Evolutionary conservation across 53 echinoderm and acorn worm species (phyloP).

Genomic region (Henricia sp.): DNA sequence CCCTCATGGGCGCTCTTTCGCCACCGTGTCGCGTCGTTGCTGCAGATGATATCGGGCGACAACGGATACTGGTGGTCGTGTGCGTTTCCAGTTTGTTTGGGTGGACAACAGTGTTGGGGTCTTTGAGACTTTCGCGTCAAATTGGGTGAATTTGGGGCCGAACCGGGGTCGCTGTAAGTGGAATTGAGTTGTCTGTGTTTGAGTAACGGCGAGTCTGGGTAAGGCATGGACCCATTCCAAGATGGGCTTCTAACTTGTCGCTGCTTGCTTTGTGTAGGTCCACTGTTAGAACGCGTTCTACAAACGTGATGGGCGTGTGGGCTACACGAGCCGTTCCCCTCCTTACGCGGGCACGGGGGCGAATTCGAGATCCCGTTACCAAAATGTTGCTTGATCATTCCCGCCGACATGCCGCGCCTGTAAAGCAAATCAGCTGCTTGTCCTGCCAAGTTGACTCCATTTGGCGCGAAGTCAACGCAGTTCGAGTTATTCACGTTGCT

Average conservation of each 20-base stretch:
- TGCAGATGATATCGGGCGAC: constrained; percentile 29
- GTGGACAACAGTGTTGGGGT: background rate
- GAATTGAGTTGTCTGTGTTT: constrained; percentile 45
- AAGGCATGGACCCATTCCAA: constrained; percentile 5
- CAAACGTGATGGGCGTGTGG: constrained; percentile 40
- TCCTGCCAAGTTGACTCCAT: constrained; percentile 4
- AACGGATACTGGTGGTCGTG: constrained; percentile 44
- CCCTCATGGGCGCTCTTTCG: constrained; percentile 33
- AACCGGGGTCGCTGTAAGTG: constrained; percentile 48
- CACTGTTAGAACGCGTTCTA: constrained; percentile 26
- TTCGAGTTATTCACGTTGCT: constrained; percentile 72
- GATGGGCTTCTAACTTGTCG: background rate
- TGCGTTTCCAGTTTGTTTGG: constrained; percentile 2
- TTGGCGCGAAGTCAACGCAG: constrained; percentile 30
- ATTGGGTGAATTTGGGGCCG: constrained; percentile 29
- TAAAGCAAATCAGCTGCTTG: constrained; percentile 1
- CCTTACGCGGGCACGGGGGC: constrained; percentile 28
- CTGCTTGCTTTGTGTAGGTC: constrained; percentile 4
- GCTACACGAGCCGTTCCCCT: constrained; percentile 44
- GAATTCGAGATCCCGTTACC: constrained; percentile 23
- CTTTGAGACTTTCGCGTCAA: constrained; percentile 5
- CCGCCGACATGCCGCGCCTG: constrained; percentile 24
- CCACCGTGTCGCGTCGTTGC: constrained; percentile 29
- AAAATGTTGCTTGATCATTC: background rate
- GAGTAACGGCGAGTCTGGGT: constrained; percentile 30